A percentile compares a stretch with the other conserved stretches of the same genome.
phyloP scores from a whole-genome alignment of 2,888 invertebrate species.

The Didymodactylos carnosus region DNA sequence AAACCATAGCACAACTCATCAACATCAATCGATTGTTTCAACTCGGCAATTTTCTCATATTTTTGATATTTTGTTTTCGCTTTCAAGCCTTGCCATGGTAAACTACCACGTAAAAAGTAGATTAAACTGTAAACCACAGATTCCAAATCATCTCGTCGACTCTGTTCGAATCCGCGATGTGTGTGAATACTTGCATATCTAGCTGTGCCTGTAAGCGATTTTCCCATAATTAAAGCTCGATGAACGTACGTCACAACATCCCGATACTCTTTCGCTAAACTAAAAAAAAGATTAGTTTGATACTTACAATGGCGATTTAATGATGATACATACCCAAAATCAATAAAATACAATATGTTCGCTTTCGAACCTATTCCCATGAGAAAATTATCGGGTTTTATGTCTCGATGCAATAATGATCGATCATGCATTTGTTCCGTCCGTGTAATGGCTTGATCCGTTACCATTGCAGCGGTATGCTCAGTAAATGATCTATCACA shows the following conservation, averaged over 20 bases:
- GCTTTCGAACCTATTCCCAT: background rate
- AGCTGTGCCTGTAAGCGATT: background rate
- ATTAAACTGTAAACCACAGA: background rate
- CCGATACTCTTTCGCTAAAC: slow-evolving; percentile 33
- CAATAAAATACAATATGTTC: slow-evolving; percentile 22
- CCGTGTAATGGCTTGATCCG: background rate
- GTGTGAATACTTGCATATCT: background rate
- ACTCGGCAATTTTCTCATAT: background rate
- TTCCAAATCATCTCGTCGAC: background rate
- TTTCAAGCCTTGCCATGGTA: background rate
- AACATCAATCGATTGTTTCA: background rate
- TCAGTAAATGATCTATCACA: background rate
- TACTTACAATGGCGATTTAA: no score
- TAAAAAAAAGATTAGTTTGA: no score
- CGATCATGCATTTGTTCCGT: background rate
- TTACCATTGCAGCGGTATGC: background rate
- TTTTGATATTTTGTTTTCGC: background rate
- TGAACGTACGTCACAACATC: slow-evolving; percentile 19
- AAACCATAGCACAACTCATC: background rate
- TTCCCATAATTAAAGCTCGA: background rate
- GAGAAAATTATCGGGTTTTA: background rate
- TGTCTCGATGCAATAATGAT: background rate
- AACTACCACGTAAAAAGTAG: background rate
- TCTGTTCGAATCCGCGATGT: slow-evolving; percentile 15
- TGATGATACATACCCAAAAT: no score